Percentiles rank a stretch among this genome's conserved stretches.
Evolutionary conservation across 2,113 vertebrate species (phyloP).

Genomic region (Calypte anna): DNA sequence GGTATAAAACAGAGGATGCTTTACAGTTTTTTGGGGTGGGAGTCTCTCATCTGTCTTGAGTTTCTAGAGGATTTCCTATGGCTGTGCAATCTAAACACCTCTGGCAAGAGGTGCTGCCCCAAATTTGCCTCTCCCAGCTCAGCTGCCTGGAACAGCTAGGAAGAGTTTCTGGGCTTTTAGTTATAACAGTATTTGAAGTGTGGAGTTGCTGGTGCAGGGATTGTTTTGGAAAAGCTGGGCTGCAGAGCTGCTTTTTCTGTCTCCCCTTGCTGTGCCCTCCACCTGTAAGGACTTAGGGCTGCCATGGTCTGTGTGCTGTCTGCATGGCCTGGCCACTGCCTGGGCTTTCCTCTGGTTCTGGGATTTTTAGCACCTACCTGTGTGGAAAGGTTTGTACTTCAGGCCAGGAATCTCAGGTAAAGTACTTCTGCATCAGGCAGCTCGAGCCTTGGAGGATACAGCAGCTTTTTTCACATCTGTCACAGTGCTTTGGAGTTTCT

Average conservation of each 20-base stretch:
- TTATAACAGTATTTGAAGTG: neutral
- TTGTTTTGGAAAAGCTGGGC: neutral
- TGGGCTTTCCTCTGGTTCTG: accelerated
- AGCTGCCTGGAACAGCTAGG: neutral
- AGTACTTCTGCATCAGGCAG: neutral
- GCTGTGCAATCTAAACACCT: neutral
- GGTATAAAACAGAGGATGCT: neutral
- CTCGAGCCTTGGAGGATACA: neutral
- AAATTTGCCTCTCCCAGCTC: neutral
- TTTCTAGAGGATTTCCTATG: neutral
- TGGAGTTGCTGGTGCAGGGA: neutral
- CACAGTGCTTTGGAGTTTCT: neutral
- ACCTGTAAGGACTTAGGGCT: neutral
- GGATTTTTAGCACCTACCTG: neutral
- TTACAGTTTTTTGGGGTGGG: neutral
- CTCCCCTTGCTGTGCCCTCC: accelerated
- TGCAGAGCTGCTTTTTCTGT: neutral
- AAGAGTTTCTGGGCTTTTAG: neutral
- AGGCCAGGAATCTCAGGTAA: neutral
- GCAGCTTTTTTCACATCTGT: neutral
- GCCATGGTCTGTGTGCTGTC: neutral
- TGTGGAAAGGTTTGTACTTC: slow-evolving; percentile 6
- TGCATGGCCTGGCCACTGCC: accelerated
- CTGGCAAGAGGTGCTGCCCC: neutral
- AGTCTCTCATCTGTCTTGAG: neutral